phyloP scores from a whole-genome alignment of 64 coral and sea anemone species.

The Orbicella faveolata region DNA sequence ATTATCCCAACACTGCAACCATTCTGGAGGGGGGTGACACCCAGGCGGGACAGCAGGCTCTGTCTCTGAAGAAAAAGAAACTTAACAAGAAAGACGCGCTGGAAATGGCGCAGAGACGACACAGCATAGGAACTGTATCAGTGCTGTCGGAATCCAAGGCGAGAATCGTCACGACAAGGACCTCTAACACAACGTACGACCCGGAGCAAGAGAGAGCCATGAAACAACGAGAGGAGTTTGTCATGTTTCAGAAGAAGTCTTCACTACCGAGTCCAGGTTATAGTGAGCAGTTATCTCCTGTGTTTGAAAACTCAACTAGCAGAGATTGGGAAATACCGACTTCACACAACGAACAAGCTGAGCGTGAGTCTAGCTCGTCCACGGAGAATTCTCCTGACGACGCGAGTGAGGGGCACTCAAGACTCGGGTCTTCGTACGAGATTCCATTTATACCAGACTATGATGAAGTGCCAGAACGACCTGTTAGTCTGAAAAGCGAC shows the following conservation, averaged over 20 bases:
- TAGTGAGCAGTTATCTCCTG: slow-evolving; percentile 46
- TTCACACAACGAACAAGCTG: slow-evolving; percentile 27
- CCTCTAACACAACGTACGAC: slow-evolving; percentile 26
- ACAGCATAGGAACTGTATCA: slow-evolving; percentile 57
- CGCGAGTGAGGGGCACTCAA: background rate
- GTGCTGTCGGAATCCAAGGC: slow-evolving; percentile 59
- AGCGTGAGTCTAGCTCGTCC: background rate
- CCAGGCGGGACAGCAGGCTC: slow-evolving; percentile 7
- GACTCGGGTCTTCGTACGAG: slow-evolving; percentile 38
- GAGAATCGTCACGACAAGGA: slow-evolving; percentile 22
- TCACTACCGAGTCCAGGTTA: slow-evolving; percentile 36
- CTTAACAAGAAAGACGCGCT: slow-evolving; percentile 35
- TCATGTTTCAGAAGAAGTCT: slow-evolving; percentile 43
- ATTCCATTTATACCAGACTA: slow-evolving; percentile 66
- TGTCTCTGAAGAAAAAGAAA: slow-evolving; percentile 55
- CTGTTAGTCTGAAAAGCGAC: slow-evolving; percentile 79
- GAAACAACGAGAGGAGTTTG: slow-evolving; percentile 47
- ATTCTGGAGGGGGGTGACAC: slow-evolving; percentile 23
- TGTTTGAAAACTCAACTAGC: slow-evolving; percentile 31
- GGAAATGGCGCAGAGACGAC: slow-evolving; percentile 40
- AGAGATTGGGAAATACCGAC: slow-evolving; percentile 57
- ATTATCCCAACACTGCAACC: slow-evolving; percentile 74
- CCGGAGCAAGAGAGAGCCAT: slow-evolving; percentile 31
- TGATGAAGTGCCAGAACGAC: slow-evolving; percentile 77
- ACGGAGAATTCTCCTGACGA: slow-evolving; percentile 3